Percentiles rank a stretch among this genome's conserved stretches.
Evolutionary conservation across 2,113 vertebrate species (phyloP).

Genomic region (Barnardius zonarius): DNA sequence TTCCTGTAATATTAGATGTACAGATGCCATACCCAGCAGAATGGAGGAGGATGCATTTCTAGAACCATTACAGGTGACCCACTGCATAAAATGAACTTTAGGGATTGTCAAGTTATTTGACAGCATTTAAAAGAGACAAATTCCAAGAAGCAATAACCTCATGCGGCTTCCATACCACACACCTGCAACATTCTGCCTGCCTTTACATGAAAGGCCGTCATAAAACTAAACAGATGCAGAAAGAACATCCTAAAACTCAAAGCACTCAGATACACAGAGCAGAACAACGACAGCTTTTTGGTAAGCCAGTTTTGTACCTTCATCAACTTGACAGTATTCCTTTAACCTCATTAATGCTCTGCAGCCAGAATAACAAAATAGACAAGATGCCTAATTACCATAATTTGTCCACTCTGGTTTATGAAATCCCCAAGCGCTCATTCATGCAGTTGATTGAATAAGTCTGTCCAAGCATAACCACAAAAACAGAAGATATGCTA

Average conservation of each 20-base stretch:
- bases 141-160: not conserved
- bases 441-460: conserved; percentile 48
- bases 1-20: not conserved
- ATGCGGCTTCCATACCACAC: rapidly evolving
- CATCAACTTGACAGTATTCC: not conserved
- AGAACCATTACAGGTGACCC: not conserved
- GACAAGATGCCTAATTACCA: conserved; percentile 41
- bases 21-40: not conserved
- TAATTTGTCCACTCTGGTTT: conserved; percentile 19
- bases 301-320: not conserved
- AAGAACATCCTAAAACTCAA: not conserved
- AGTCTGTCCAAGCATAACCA: conserved; percentile 24
- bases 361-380: not conserved
- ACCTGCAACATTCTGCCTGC: not conserved
- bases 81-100: not conserved
- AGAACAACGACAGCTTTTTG: not conserved
- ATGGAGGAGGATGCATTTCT: not conserved
- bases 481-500: not conserved
- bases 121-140: not conserved
- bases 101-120: not conserved
- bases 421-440: not conserved
- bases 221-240: not conserved
- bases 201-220: not conserved
- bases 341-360: conserved; percentile 19
- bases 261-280: not conserved